Evolutionary conservation across 2,113 vertebrate species (phyloP), one percentile per base, ranked within the genome.

Genomic region (Albula glossodonta): DNA sequence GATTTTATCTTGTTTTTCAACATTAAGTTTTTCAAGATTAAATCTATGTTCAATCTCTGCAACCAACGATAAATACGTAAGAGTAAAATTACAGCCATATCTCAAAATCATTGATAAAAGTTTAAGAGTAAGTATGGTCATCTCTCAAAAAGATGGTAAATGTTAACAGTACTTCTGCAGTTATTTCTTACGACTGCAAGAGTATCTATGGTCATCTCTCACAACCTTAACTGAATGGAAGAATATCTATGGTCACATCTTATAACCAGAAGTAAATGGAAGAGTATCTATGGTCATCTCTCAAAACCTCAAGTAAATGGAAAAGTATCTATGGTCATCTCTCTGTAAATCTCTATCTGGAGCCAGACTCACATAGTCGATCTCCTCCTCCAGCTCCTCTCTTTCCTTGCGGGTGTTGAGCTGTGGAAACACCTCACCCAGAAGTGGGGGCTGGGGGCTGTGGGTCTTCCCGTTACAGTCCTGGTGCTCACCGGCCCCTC

Each of bases 391-490:
- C 50, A 98, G 96, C 85, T 98, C 97, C 31, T 96, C 96, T 2
- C 89, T 92, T 80, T 96, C 96, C 85, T 96, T 96, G 90, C 93
- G 96, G 53, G 96, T 94, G 83, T 97, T 97, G 94, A 99, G 97
- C 93, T 98, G 97, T 6, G 98, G 98, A 90, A 98, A 99, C 87
- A 99, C 97, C 0, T 99, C 97, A 4, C 97, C 96, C 53, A 95
- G 92, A 66, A 96, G 90, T 41, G 93, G 93, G 50, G 91, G 89
- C 60, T 92, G 93, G 19, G 89, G 93, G 63, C 80, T 92, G 52
- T 97, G 96, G 81, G 96, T 97, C 93, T 97, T 98, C 50, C 97
- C 98, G 8, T 98, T 98, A 89, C 97, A 98, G 92, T 99, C 96
- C 87, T 97, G 97, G 84, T 98, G 97, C 15, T 97, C 94, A 5